phyloP scores from a whole-genome alignment of 2,888 invertebrate species.

The Diaphora mendica region DNA sequence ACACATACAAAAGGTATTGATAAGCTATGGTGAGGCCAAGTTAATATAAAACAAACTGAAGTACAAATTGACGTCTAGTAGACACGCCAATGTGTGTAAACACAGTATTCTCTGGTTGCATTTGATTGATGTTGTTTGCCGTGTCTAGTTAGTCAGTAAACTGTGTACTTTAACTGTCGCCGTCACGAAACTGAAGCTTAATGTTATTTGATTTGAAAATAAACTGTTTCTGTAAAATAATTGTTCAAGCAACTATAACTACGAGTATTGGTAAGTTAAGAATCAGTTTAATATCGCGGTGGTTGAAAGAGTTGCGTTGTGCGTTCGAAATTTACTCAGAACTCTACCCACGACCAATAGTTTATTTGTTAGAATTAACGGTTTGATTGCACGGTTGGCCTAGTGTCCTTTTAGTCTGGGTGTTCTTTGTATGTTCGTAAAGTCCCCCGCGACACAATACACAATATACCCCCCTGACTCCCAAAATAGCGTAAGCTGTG shows the following conservation, averaged over 20 bases:
- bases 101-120: conserved; percentile 18
- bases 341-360: too few relatives aligned
- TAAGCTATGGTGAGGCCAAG: neutral
- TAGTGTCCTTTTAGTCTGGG: too few relatives aligned
- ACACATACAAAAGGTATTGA: neutral
- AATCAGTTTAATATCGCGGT: too few relatives aligned
- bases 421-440: too few relatives aligned
- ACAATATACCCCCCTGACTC: too few relatives aligned
- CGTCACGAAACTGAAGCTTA: neutral
- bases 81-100: neutral
- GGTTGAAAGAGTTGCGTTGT: too few relatives aligned
- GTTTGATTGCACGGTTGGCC: too few relatives aligned
- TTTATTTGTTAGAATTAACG: too few relatives aligned
- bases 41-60: neutral
- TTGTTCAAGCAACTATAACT: neutral
- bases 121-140: conserved; percentile 45
- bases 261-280: too few relatives aligned
- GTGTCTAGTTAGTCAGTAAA: conserved; percentile 5
- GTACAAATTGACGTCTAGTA: neutral
- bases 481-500: too few relatives aligned
- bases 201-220: conserved; percentile 1
- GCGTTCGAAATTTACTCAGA: too few relatives aligned
- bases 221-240: neutral
- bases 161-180: neutral
- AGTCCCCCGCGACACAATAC: too few relatives aligned